Evolutionary conservation across 1,140 invertebrate genomes (phyloP), one percentile per base, ranked within the genome.

Genomic region (Charaxes varanes): DNA sequence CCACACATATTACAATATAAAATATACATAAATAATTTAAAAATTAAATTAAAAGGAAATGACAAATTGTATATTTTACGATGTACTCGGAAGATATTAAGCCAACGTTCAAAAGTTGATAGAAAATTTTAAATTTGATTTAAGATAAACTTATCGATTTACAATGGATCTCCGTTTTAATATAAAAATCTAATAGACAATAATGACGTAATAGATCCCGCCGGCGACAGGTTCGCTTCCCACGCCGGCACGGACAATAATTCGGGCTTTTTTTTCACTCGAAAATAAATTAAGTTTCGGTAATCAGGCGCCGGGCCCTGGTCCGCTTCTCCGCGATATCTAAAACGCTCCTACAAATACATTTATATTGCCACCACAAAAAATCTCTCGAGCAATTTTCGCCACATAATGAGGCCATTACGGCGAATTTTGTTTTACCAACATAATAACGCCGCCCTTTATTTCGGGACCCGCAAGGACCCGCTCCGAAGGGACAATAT

Each of bases 281-380:
- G 53, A 78, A 83, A 81, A 78, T 79, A 83, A 83, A 81, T 83
- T 79, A 81, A 79, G 60, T 81, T 83, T 83, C 54, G 67, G 74
- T 83, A 70, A 83, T 81, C 79, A 78, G 76, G 66, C 66, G 67
- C 63, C 71, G 67, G 42, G 48, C 65, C 54, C 68, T 73, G 65
- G 59, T 65, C 66, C 69, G 72, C 55, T 78, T 60, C 74, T 69
- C 80, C 59, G 79, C 78, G 77, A 79, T 83, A 80, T 81, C 69
- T 80, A 78, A 77, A 80, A 76, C 41, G 73, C 78, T 78, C 80
- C 80, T 82, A 80, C 79, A 79, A 83, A 83, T 80, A 83, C 79
- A 83, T 83, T 80, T 83, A 83, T 78, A 80, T 72, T 62, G 62
- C 72, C 65, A 53, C 51, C 66, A 78, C 73, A 83, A 83, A 83